Conservation (phyloP, 2,888 invertebrate species). For the Apamea crenata region DNA sequence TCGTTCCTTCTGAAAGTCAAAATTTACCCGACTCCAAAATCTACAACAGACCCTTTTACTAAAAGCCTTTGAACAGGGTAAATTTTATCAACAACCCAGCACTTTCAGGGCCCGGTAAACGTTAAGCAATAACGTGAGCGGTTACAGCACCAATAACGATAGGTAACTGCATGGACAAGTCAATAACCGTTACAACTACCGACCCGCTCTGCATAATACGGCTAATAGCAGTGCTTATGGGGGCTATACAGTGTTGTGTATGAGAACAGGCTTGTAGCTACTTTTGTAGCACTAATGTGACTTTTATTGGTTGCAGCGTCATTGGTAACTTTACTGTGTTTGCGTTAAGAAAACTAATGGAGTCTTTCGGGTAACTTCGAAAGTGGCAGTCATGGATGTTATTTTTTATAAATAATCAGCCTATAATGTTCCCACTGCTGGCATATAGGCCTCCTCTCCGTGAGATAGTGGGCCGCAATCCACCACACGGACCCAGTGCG, state of each 20-base stretch:
- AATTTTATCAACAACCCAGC: conserved; percentile 37
- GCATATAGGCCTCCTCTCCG: no score
- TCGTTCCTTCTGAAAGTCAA: background rate
- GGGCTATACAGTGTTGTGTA: conserved; percentile 30
- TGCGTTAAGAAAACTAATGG: background rate
- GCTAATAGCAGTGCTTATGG: conserved; percentile 47
- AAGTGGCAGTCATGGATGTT: background rate
- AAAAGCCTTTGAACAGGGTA: conserved; percentile 40
- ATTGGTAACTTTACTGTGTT: background rate
- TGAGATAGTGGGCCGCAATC: no score
- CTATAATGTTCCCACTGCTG: no score
- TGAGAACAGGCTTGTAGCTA: conserved; percentile 10
- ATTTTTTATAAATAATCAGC: background rate
- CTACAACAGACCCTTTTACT: background rate
- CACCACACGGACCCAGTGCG: no score
- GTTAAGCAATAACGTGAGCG: conserved; percentile 63
- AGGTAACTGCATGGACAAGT: conserved; percentile 65
- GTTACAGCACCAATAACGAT: conserved; percentile 66
- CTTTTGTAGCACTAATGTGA: conserved; percentile 5
- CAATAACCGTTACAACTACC: conserved; percentile 67
- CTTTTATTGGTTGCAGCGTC: background rate
- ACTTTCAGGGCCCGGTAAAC: conserved; percentile 41
- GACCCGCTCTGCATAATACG: conserved; percentile 62
- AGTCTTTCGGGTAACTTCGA: background rate
- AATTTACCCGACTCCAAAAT: background rate